Percentiles rank a stretch among this genome's conserved stretches.
phyloP scores from a whole-genome alignment of 35 echinoderm and acorn worm genomes.

The Holothuria glaberrima region DNA sequence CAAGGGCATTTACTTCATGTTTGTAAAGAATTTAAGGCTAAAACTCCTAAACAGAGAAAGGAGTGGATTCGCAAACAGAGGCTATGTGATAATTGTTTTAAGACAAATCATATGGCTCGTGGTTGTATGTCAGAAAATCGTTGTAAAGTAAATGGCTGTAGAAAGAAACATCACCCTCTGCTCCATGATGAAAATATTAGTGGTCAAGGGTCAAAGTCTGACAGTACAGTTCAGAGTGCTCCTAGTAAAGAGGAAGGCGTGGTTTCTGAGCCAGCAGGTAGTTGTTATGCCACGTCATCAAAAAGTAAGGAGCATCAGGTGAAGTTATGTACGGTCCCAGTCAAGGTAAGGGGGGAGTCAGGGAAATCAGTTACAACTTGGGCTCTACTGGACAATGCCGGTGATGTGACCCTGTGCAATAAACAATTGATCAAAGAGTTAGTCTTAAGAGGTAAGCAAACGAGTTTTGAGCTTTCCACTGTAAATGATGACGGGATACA shows the following conservation, averaged over 20 bases:
- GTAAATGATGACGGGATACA: neutral
- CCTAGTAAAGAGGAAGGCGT: no score
- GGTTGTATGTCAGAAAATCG: neutral
- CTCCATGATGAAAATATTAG: neutral
- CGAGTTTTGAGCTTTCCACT: neutral
- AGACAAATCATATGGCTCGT: slow-evolving; percentile 4
- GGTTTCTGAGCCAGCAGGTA: no score
- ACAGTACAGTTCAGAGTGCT: no score
- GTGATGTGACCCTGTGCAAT: slow-evolving; percentile 52
- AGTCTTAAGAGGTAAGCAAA: neutral
- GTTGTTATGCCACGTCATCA: no score
- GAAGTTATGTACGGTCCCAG: no score
- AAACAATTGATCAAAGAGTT: slow-evolving; percentile 1
- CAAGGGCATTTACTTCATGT: neutral
- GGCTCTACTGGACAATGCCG: slow-evolving; percentile 34
- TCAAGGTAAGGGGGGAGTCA: no score
- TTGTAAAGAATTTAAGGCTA: slow-evolving; percentile 24
- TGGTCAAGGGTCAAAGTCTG: no score
- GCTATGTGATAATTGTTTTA: slow-evolving; percentile 60
- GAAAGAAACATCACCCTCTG: slow-evolving; percentile 24
- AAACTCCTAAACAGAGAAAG: slow-evolving; percentile 16
- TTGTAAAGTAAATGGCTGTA: slow-evolving; percentile 41
- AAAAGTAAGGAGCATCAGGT: no score
- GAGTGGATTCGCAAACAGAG: neutral
- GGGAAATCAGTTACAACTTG: slow-evolving; percentile 22